Conservation (phyloP, 2,888 invertebrate genomes). For the Drosophila anceps region DNA sequence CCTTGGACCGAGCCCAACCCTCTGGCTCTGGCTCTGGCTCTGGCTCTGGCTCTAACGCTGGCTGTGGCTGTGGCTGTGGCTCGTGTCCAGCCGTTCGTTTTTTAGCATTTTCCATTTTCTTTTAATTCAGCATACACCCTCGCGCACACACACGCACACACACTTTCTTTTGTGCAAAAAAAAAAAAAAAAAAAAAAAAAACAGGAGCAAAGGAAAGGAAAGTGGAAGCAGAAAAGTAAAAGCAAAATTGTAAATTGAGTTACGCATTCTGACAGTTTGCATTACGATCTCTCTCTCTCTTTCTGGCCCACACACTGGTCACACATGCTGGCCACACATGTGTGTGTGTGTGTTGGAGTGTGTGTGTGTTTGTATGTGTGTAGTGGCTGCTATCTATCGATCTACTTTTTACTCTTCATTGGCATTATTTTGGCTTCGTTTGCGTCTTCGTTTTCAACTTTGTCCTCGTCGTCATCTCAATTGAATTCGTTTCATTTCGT, state of each 20-base stretch:
- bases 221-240: slow-evolving; percentile 51
- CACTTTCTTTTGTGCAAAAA: slow-evolving; percentile 74
- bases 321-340: slow-evolving; percentile 60
- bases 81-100: slow-evolving; percentile 62
- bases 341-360: slow-evolving; percentile 34
- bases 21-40: neutral
- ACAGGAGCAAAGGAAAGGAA: neutral
- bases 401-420: slow-evolving; percentile 81
- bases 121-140: slow-evolving; percentile 73
- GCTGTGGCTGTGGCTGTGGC: slow-evolving; percentile 14
- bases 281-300: slow-evolving; percentile 74
- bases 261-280: slow-evolving; percentile 83
- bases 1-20: slow-evolving; percentile 31
- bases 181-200: neutral
- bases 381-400: slow-evolving; percentile 76
- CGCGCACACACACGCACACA: slow-evolving; percentile 28
- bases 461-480: slow-evolving; percentile 70
- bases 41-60: slow-evolving; percentile 1
- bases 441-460: slow-evolving; percentile 22
- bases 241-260: slow-evolving; percentile 81
- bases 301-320: slow-evolving; percentile 32
- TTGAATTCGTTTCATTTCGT: slow-evolving; percentile 83
- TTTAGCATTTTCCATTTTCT: slow-evolving; percentile 81
- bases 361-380: slow-evolving; percentile 40
- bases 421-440: slow-evolving; percentile 74